Evolutionary conservation across 2,888 invertebrate genomes (phyloP).

Genomic region (Chloroclystis v-ata): DNA sequence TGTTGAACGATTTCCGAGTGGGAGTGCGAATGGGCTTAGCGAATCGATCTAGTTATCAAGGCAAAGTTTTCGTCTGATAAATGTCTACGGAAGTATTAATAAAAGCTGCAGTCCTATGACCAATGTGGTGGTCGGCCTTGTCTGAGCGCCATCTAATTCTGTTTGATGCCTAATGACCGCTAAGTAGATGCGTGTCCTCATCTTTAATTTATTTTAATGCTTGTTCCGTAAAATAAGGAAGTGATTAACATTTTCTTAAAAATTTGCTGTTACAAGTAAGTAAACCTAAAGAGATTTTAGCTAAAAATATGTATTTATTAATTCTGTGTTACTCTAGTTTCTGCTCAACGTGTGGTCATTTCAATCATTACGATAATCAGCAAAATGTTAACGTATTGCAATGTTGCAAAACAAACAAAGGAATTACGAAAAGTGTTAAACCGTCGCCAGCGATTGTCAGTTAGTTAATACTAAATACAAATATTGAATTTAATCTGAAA

Average conservation of each 20-base stretch:
- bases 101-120: slow-evolving; percentile 40
- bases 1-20: slow-evolving; percentile 43
- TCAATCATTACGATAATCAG: background rate
- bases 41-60: slow-evolving; percentile 42
- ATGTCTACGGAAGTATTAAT: slow-evolving; percentile 51
- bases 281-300: no score
- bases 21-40: slow-evolving; percentile 35
- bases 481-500: slow-evolving; percentile 44
- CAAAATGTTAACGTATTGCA: background rate
- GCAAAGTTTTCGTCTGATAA: slow-evolving; percentile 40
- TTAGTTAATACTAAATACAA: slow-evolving; percentile 43
- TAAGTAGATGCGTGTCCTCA: slow-evolving; percentile 22
- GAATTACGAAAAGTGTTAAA: slow-evolving; percentile 45
- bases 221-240: slow-evolving; percentile 23
- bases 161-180: slow-evolving; percentile 33
- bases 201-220: slow-evolving; percentile 27
- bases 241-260: background rate
- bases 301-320: no score
- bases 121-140: slow-evolving; percentile 43
- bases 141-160: slow-evolving; percentile 31
- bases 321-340: no score
- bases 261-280: no score
- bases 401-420: slow-evolving; percentile 19
- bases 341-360: background rate
- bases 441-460: slow-evolving; percentile 36